Conservation (phyloP, 2,888 invertebrate species). For the Rhaphigaster nebulosa region DNA sequence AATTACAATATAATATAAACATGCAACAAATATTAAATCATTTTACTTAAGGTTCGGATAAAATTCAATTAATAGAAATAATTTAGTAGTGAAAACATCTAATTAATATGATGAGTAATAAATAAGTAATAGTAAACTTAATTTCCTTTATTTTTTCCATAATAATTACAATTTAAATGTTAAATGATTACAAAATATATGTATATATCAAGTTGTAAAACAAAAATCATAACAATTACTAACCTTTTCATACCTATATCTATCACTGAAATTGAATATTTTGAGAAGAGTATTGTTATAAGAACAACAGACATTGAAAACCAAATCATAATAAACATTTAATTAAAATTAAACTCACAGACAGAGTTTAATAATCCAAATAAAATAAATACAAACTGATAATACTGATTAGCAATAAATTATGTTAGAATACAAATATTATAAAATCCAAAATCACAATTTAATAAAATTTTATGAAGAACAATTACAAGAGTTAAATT, state of each 20-base stretch:
- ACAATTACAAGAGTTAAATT: neutral
- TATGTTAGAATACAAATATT: neutral
- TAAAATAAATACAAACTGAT: no score
- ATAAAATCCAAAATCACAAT: neutral
- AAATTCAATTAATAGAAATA: neutral
- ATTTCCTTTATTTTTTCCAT: slow-evolving; percentile 57
- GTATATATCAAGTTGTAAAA: no score
- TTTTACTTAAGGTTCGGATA: neutral
- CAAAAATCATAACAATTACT: neutral
- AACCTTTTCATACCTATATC: neutral
- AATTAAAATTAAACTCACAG: neutral
- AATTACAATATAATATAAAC: neutral
- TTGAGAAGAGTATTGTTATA: neutral
- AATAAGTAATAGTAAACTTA: neutral
- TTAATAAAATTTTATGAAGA: neutral
- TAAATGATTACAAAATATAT: no score
- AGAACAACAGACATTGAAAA: neutral
- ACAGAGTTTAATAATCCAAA: neutral
- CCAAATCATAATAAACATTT: neutral
- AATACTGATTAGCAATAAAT: neutral
- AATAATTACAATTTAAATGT: slow-evolving; percentile 14
- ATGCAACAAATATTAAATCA: neutral
- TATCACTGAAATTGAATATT: neutral
- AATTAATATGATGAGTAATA: neutral
- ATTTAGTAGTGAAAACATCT: neutral